These are phyloP conservation scores for Gallinago undulata DNA, from an alignment of 2,113 vertebrate species.

Conservation along the genomic window DNA sequence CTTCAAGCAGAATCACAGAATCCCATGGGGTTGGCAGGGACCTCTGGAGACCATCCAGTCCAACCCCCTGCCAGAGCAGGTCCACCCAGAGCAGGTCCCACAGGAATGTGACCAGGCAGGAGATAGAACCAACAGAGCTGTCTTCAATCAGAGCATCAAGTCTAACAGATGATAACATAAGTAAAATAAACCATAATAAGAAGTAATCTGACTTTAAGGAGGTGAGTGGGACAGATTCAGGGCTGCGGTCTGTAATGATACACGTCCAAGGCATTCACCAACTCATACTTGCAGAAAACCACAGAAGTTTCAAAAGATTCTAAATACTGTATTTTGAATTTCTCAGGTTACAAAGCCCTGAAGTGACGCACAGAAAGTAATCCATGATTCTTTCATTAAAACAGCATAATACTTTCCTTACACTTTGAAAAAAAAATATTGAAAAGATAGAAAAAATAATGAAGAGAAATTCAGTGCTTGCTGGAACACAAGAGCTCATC, in stretches of 20 bases:
- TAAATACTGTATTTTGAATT: neutral
- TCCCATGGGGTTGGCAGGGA: too few species aligned
- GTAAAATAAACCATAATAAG: neutral
- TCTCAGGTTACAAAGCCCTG: conserved; percentile 14
- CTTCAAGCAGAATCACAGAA: neutral
- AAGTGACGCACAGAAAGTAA: neutral
- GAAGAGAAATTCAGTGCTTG: neutral
- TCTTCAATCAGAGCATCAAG: neutral
- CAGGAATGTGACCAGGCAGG: neutral
- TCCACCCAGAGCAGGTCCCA: too few species aligned
- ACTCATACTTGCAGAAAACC: neutral
- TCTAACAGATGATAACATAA: neutral
- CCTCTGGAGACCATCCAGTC: too few species aligned
- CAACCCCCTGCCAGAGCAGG: too few species aligned
- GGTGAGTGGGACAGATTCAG: neutral
- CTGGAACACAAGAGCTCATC: neutral
- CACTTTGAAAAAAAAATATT: neutral
- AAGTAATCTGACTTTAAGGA: neutral
- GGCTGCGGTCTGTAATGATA: neutral
- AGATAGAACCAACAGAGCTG: rapidly evolving
- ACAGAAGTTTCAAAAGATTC: neutral
- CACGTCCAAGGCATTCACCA: neutral
- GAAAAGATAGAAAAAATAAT: neutral
- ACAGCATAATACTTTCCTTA: neutral
- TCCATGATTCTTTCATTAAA: neutral